A percentile compares a stretch with the other conserved stretches of the same genome.
Conservation (phyloP, 2,797 vertebrate genomes). For the Taenioides sp. region DNA sequence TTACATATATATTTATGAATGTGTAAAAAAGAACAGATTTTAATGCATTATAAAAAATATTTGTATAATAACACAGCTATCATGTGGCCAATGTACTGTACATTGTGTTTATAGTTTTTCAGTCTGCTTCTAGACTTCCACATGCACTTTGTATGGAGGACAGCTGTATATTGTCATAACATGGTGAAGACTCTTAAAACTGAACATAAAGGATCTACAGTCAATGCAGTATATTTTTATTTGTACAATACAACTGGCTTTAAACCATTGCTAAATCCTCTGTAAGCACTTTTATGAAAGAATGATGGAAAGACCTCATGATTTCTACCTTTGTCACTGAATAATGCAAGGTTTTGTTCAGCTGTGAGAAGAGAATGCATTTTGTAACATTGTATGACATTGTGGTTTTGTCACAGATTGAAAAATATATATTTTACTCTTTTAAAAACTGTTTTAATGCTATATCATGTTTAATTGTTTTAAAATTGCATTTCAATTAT, state of each 20-base stretch:
- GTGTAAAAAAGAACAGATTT: conserved; percentile 59
- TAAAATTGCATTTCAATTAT: conserved; percentile 60
- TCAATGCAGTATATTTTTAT: conserved; percentile 49
- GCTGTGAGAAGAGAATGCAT: conserved; percentile 59
- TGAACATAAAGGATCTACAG: conserved; percentile 35
- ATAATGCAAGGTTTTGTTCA: conserved; percentile 52
- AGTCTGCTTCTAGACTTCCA: conserved; percentile 65
- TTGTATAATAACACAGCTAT: conserved; percentile 68
- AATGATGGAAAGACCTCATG: conserved; percentile 47
- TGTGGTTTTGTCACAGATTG: conserved; percentile 65
- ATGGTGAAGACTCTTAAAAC: conserved; percentile 62
- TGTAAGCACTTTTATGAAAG: conserved; percentile 59
- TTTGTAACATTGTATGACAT: conserved; percentile 52
- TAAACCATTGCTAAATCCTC: conserved; percentile 52
- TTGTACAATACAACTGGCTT: conserved; percentile 60
- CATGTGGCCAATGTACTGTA: conserved; percentile 72
- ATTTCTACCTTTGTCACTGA: conserved; percentile 55
- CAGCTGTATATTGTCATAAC: conserved; percentile 64
- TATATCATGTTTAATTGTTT: conserved; percentile 66
- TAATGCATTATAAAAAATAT: conserved; percentile 59
- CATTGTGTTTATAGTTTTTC: conserved; percentile 56
- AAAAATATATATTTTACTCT: conserved; percentile 46
- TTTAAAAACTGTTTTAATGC: conserved; percentile 66
- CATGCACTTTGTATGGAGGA: conserved; percentile 74
- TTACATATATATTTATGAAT: conserved; percentile 48